Evolutionary conservation across 2,797 vertebrate species (phyloP), one percentile per base, ranked within the genome.

Genomic region (Urosaurus nigricauda): DNA sequence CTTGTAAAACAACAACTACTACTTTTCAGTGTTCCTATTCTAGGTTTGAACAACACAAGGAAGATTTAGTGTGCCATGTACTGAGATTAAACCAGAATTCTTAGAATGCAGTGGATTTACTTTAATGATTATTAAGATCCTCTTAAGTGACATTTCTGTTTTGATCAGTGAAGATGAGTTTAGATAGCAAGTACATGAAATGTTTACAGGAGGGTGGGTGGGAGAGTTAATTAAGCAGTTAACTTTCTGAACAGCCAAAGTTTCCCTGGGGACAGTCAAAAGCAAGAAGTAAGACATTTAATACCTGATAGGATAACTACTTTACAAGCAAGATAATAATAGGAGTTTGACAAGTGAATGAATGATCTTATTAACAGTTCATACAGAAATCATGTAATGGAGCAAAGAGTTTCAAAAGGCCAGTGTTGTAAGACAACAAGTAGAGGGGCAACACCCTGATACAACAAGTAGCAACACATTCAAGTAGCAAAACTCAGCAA

Each of bases 331-430:
- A 14, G 26, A 90, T 91, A 94, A 94, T 91, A 93, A 92, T 93
- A 95, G 91, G 84, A 93, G 86, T 82, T 91, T 93, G 93, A 94
- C 93, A 96, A 94, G 92, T 83, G 83, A 90, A 91, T 88, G 29
- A 95, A 79, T 84, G 91, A 92, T 90, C 94, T 91, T 78, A 89
- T 90, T 91, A 93, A 92, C 90, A 87, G 94, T 94, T 92, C 90
- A 70, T 87, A 91, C 87, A 92, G 89, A 89, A 83, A 92, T 94
- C 94, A 94, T 91, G 84, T 93, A 94, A 89, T 73, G 79, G 87
- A 92, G 87, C 90, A 92, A 94, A 94, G 58, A 53, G 26, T 86
- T 89, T 77, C 32, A 75, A 89, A 89, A 86, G 71, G 43, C 70
- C 79, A 77, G 51, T 26, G 37, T 75, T 85, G 77, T 81, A 70